These are phyloP conservation scores for Stenoptilia bipunctidactyla DNA, from an alignment of 2,888 invertebrate species.

Conservation along the genomic window DNA sequence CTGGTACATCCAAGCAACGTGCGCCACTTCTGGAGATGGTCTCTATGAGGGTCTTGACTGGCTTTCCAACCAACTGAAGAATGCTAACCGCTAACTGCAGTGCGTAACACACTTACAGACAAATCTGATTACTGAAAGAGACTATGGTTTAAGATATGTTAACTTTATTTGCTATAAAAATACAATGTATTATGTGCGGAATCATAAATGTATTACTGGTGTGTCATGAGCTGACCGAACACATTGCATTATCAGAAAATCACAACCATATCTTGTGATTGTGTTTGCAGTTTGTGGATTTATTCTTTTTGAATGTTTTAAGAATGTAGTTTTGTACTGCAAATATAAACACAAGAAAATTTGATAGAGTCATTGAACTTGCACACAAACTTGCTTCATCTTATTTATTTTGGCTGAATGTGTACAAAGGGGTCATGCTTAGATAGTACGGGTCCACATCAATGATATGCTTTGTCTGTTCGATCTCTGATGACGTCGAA, in stretches of 20 bases:
- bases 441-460: conserved; percentile 31
- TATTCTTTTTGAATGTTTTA: too few species aligned
- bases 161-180: conserved; percentile 69
- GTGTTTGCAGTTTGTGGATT: too few species aligned
- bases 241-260: conserved; percentile 17
- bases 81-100: conserved; percentile 90
- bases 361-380: conserved; percentile 16
- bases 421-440: conserved; percentile 27
- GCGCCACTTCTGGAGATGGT: conserved; percentile 99
- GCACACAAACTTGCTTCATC: conserved; percentile 1
- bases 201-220: conserved; percentile 58
- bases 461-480: conserved; percentile 39
- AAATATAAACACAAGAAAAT: too few species aligned
- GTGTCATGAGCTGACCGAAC: conserved; percentile 56
- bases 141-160: conserved; percentile 72
- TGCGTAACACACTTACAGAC: conserved; percentile 44
- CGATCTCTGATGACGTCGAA: conserved; percentile 58
- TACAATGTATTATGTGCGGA: conserved; percentile 68
- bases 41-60: conserved; percentile 99
- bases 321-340: too few species aligned
- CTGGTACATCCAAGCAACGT: conserved; percentile 98
- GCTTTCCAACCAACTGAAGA: conserved; percentile 99
- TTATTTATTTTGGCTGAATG: conserved; percentile 8
- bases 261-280: too few species aligned
- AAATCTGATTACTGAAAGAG: conserved; percentile 65